These are phyloP conservation scores for Probosciger aterrimus DNA, from an alignment of 2,113 vertebrate genomes.

Conservation along the genomic window DNA sequence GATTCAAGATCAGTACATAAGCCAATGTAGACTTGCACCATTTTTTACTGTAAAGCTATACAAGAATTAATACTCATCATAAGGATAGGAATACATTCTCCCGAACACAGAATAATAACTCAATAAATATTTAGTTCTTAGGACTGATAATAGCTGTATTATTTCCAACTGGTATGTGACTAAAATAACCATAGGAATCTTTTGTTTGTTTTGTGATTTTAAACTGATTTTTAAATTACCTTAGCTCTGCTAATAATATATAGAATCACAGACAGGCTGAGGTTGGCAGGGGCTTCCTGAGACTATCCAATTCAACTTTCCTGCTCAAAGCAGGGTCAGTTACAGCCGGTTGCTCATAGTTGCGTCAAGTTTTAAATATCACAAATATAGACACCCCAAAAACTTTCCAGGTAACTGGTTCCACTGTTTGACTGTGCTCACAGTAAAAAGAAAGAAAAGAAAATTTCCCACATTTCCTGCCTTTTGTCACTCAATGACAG, in stretches of 20 bases:
- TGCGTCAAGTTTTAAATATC: background rate
- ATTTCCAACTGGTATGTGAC: background rate
- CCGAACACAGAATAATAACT: background rate
- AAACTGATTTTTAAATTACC: background rate
- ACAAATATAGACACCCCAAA: background rate
- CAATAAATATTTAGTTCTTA: background rate
- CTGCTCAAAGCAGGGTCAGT: background rate
- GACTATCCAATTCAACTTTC: background rate
- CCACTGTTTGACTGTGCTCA: background rate
- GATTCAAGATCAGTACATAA: background rate
- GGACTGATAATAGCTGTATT: background rate
- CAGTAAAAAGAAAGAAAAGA: background rate
- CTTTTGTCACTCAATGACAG: background rate
- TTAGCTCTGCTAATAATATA: background rate
- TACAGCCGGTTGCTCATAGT: background rate
- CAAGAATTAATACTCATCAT: background rate
- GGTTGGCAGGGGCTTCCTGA: background rate
- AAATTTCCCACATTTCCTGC: background rate
- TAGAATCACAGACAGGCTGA: background rate
- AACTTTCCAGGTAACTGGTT: background rate
- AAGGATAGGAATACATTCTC: background rate
- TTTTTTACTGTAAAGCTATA: background rate
- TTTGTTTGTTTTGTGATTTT: background rate
- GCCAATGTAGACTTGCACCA: background rate
- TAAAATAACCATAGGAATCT: background rate